phyloP scores from a whole-genome alignment of 2,888 invertebrate species.

The Spodoptera exigua region DNA sequence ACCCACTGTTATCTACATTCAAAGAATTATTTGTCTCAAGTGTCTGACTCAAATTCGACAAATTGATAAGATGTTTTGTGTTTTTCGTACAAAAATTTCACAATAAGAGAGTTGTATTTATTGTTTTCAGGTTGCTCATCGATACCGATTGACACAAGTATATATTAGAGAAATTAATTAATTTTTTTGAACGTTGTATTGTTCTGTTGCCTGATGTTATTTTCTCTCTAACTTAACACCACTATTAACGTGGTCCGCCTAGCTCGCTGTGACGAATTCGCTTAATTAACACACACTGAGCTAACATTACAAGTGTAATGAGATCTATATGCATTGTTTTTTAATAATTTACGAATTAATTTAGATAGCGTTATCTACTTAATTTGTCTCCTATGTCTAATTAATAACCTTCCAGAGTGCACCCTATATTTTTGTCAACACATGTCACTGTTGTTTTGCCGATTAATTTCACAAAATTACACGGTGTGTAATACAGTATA shows the following conservation, averaged over 20 bases:
- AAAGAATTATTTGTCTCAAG: constrained; percentile 33
- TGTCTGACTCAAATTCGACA: constrained; percentile 32
- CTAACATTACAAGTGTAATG: constrained; percentile 47
- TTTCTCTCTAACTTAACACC: constrained; percentile 61
- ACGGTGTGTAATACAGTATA: constrained; percentile 15
- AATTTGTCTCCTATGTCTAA: constrained; percentile 22
- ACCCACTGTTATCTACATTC: constrained; percentile 31
- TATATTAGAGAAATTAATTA: constrained; percentile 67
- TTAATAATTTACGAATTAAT: constrained; percentile 41
- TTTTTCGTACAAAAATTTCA: constrained; percentile 27
- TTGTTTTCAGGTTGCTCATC: constrained; percentile 85
- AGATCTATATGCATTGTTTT: constrained; percentile 35
- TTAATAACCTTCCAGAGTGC: constrained; percentile 33
- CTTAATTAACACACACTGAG: constrained; percentile 55
- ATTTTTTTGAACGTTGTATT: constrained; percentile 63
- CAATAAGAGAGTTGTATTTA: constrained; percentile 59
- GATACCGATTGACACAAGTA: constrained; percentile 84
- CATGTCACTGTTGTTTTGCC: constrained; percentile 8
- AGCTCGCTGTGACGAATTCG: constrained; percentile 43
- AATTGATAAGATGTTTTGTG: constrained; percentile 20
- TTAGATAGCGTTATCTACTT: constrained; percentile 42
- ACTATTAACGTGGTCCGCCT: constrained; percentile 71
- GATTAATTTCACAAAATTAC: constrained; percentile 10
- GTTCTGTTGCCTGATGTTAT: constrained; percentile 50
- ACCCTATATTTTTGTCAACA: constrained; percentile 25